These are phyloP conservation scores for Perizoma affinitatum DNA, from an alignment of 2,888 invertebrate genomes.

Conservation along the genomic window DNA sequence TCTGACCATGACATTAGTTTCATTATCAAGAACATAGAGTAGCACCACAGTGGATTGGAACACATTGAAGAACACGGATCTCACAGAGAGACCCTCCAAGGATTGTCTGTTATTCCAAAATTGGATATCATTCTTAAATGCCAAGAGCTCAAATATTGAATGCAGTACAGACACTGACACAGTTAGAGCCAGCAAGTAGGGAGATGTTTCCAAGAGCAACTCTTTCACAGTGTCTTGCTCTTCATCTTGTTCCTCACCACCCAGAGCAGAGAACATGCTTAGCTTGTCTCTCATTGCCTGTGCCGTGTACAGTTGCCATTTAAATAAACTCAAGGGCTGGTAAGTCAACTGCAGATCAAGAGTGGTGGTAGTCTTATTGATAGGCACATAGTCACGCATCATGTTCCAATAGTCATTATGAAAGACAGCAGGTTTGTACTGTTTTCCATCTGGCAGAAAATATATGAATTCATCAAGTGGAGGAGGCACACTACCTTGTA, in stretches of 20 bases:
- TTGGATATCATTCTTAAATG: slow-evolving; percentile 99
- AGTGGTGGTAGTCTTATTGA: slow-evolving; percentile 92
- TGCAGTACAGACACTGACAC: slow-evolving; percentile 96
- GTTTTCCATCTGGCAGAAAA: slow-evolving; percentile 92
- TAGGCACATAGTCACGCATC: slow-evolving; percentile 95
- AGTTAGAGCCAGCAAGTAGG: slow-evolving; percentile 96
- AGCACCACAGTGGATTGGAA: slow-evolving; percentile 98
- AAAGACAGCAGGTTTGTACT: slow-evolving; percentile 97
- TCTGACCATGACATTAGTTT: slow-evolving; percentile 97
- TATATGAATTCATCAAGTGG: slow-evolving; percentile 96
- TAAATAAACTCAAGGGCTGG: slow-evolving; percentile 97
- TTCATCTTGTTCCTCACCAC: slow-evolving; percentile 91
- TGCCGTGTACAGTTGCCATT: slow-evolving; percentile 99
- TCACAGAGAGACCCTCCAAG: slow-evolving; percentile 97
- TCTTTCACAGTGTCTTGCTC: slow-evolving; percentile 96
- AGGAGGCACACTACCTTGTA: slow-evolving; percentile 94
- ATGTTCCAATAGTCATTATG: slow-evolving; percentile 99
- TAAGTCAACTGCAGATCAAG: slow-evolving; percentile 89
- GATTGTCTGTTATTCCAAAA: slow-evolving; percentile 99
- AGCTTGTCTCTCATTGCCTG: slow-evolving; percentile 97
- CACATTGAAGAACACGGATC: slow-evolving; percentile 99
- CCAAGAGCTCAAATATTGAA: slow-evolving; percentile 98
- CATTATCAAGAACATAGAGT: slow-evolving; percentile 98
- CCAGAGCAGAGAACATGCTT: slow-evolving; percentile 86
- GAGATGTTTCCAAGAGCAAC: slow-evolving; percentile 97